Conservation (phyloP, 2,888 invertebrate genomes). For the Acronicta leporina region DNA sequence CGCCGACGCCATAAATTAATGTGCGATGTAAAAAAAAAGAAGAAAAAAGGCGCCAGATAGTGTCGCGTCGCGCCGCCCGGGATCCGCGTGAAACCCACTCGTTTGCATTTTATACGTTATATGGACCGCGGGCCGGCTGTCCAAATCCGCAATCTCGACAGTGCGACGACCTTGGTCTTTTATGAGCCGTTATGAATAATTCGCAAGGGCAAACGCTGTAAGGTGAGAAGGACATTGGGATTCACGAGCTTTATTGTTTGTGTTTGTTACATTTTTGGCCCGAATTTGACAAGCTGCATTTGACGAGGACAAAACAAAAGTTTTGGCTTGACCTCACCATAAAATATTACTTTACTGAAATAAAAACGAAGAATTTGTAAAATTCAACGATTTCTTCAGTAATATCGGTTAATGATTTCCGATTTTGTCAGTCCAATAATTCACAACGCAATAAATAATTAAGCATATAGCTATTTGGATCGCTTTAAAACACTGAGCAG, state of each 20-base stretch:
- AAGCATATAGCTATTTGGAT: slow-evolving; percentile 17
- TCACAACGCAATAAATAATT: slow-evolving; percentile 41
- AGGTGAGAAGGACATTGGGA: slow-evolving; percentile 55
- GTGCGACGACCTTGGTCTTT: slow-evolving; percentile 85
- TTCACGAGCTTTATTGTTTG: slow-evolving; percentile 42
- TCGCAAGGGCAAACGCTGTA: slow-evolving; percentile 70
- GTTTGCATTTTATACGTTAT: slow-evolving; percentile 71
- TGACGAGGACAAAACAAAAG: slow-evolving; percentile 2
- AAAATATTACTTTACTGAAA: background rate
- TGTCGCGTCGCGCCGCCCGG: slow-evolving; percentile 52
- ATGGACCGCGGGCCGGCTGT: slow-evolving; percentile 51
- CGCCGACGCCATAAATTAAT: slow-evolving; percentile 61
- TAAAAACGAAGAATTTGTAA: background rate
- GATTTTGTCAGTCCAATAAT: slow-evolving; percentile 38
- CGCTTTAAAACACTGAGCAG: slow-evolving; percentile 12
- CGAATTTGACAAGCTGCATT: slow-evolving; percentile 12
- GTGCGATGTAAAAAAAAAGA: slow-evolving; percentile 52
- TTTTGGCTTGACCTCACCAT: background rate
- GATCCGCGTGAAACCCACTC: slow-evolving; percentile 82
- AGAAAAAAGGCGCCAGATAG: slow-evolving; percentile 61
- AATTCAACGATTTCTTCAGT: slow-evolving; percentile 15
- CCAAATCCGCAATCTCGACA: slow-evolving; percentile 82
- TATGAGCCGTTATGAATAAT: slow-evolving; percentile 77
- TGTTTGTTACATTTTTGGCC: slow-evolving; percentile 32
- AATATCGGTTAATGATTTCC: slow-evolving; percentile 40